Base-by-base conservation (phyloP, 2,797 vertebrate genomes). In the Onychomys torridus region DNA sequence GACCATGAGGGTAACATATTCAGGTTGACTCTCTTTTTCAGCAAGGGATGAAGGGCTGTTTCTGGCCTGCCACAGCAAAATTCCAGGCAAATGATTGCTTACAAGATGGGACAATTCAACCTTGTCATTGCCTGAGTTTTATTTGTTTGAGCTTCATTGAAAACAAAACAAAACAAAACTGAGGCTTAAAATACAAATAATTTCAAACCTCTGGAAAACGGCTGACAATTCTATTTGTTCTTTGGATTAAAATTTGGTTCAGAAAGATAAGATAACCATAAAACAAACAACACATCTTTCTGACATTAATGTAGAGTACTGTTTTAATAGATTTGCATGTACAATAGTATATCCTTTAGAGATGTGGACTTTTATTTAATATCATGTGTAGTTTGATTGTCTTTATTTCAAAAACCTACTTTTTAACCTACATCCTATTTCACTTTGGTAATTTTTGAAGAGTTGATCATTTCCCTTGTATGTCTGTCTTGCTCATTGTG, bases 81-180 rank as follows among this genome's bases (percentile, higher is more conserved):
- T 95, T 97, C 90, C 77, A 91, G 59, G 52, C 67, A 37, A 88
- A 93, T 46, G 14, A 88, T 95, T 95, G 77, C 59, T 89, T 97
- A 96, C 78, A 95, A 91, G 89, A 88, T 92, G 77, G 90, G 93
- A 81, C 65, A 93, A 29, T 92, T 93, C 91, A 93, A 90, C 81
- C 86, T 93, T 71, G 27, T 92, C 65, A 88, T 52, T 75, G 59
- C 52, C 57, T 96, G 86, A 78, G 29, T 97, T 97, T 97, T 96
- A 94, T 97, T 96, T 95, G 37, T 93, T 97, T 96, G 94, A 96
- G 71, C 57, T 92, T 88, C 69, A 91, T 46, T 76, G 52, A 90
- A 92, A 94, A 90, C 37, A 73, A 73, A 73, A 40, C 69, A 91
- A 93, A 89, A 89, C 71, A 81, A 34, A 79, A 5, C 52, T 61